phyloP scores from a whole-genome alignment of 2,797 vertebrate species.

The Manis crassicaudata region DNA sequence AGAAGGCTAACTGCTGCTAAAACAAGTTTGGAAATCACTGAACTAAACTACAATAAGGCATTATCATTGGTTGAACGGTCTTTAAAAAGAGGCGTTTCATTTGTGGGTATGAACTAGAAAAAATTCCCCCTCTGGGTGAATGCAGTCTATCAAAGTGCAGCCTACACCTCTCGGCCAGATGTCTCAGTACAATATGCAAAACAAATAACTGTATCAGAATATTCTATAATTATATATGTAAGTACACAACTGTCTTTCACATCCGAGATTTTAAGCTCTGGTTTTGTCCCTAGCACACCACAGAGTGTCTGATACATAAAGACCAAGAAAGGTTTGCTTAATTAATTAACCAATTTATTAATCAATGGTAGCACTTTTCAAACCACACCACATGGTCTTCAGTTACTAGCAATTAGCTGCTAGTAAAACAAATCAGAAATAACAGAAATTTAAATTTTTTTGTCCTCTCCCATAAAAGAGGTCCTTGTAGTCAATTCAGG shows the following conservation, averaged over 20 bases:
- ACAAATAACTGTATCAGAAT: neutral
- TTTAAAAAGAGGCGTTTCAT: neutral
- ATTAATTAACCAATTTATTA: neutral
- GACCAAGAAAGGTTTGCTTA: constrained; percentile 52
- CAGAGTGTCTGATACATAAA: constrained; percentile 31
- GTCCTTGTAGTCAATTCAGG: neutral
- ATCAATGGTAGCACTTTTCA: neutral
- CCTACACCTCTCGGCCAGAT: neutral
- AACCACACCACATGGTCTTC: constrained; percentile 5
- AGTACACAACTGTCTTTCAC: neutral
- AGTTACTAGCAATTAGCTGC: constrained; percentile 44
- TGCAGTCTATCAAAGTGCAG: neutral
- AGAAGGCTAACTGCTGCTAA: constrained; percentile 24
- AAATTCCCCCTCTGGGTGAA: neutral
- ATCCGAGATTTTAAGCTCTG: neutral
- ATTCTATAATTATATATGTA: neutral
- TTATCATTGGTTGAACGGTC: constrained; percentile 17
- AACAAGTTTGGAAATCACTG: constrained; percentile 32
- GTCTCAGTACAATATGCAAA: constrained; percentile 12
- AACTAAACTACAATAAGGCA: neutral
- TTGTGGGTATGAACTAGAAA: constrained; percentile 41
- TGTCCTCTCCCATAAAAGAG: constrained; percentile 8
- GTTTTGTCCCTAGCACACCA: constrained; percentile 16
- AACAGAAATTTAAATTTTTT: neutral
- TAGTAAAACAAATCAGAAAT: constrained; percentile 43